Base-by-base conservation (phyloP, 2,888 invertebrate genomes). In the Chromoteleia sp. region DNA sequence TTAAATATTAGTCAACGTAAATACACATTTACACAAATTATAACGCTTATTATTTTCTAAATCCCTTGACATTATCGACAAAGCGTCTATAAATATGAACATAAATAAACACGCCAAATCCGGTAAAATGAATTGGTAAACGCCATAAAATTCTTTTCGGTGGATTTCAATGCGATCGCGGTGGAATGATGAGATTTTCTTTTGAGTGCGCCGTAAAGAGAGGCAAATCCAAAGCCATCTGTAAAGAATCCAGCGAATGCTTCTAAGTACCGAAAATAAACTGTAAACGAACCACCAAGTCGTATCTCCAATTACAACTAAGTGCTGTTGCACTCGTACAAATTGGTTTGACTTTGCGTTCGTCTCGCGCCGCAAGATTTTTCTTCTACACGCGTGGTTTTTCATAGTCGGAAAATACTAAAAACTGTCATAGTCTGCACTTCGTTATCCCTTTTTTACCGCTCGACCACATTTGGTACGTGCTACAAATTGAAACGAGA, bases 231-330 rank as follows among this genome's bases (percentile, higher is more conserved):
- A 7, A 67, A 36, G 19, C 21, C 12, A 52, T 39, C 25, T 52
- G 65, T 41, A 54, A 54, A 68, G 54, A 54, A 52, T 14, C 10
- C 25, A 8, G 52, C 52, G 52, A 52, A 12, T 68, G 43, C 54
- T 68, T 52, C 43, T 54, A 68, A 68, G 67, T 41, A 54, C 67
- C 67, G 54, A 68, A 68, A 68, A 68, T 68, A 68, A 68, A 68
- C 54, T 68, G 67, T 43, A 68, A 68, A 41, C 56, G 56, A 56
- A 52, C 30, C 67, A 67, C 29, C 33, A 33, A 30, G 12, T 71
- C 36, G 70, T 58, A 21, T 48, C 58, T 39, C 59, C 59, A 71
- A 71, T 71, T 59, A 59, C 58, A 50, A 39, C 58, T 59, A 71
- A 71, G 70, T 70, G 59, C 58, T 45, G 43, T 33, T 61, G 71